A percentile compares a stretch with the other conserved stretches of the same genome.
Conservation (phyloP, 2,113 vertebrate species). For the Varanus komodoensis region DNA sequence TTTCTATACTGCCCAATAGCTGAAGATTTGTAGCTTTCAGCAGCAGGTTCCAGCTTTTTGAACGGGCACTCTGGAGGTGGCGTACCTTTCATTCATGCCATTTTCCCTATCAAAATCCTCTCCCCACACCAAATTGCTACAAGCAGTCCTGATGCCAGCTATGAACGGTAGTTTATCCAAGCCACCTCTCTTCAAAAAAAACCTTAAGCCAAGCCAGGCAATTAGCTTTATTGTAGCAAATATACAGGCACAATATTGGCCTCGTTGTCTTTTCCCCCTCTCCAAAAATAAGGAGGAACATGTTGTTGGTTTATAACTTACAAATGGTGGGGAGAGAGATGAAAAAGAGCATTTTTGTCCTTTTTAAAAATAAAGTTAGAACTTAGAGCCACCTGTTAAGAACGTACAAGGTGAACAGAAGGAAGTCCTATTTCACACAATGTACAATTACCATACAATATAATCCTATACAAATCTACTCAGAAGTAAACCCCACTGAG, state of each 20-base stretch:
- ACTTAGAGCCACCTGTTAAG: not conserved
- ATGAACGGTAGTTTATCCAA: not conserved
- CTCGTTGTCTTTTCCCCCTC: no score
- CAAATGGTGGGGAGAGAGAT: not conserved
- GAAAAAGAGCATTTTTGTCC: not conserved
- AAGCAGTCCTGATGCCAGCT: not conserved
- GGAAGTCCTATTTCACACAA: not conserved
- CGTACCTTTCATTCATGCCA: not conserved
- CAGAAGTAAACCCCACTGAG: no score
- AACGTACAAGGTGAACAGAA: not conserved
- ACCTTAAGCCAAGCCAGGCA: no score
- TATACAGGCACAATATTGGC: not conserved
- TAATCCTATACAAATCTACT: no score
- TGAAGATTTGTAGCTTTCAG: not conserved
- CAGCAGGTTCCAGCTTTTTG: not conserved
- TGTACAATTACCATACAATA: not conserved
- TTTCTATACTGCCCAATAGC: no score
- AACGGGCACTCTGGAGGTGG: no score
- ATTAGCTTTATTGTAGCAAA: not conserved
- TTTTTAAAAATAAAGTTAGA: not conserved
- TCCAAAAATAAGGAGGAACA: not conserved
- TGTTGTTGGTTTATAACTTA: not conserved
- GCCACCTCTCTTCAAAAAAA: not conserved
- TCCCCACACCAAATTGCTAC: not conserved
- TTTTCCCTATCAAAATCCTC: not conserved